Conservation (phyloP, 1,140 invertebrate species). For the Oryzaephilus surinamensis region DNA sequence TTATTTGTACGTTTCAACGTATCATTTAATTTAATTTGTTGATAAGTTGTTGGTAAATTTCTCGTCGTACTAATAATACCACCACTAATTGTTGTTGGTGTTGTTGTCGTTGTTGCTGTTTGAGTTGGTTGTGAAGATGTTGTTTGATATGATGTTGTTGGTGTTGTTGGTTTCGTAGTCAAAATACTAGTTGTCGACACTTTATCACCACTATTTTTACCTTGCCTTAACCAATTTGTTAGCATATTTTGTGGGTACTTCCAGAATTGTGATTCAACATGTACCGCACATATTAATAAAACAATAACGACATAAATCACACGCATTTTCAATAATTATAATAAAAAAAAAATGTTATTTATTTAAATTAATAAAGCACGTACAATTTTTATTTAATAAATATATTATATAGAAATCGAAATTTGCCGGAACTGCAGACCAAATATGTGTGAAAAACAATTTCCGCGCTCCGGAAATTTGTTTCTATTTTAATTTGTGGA, state of each 20-base stretch:
- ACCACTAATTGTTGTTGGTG: constrained; percentile 4
- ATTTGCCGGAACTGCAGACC: constrained; percentile 14
- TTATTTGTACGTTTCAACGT: constrained; percentile 1
- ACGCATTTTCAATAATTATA: too few relatives aligned
- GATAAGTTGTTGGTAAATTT: background rate
- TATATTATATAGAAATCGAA: constrained; percentile 1
- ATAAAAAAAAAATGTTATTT: too few relatives aligned
- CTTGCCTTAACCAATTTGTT: constrained; percentile 29
- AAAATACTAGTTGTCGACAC: constrained; percentile 6
- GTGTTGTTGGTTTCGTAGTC: constrained; percentile 6
- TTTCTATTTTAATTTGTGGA: background rate
- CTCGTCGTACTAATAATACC: constrained; percentile 5
- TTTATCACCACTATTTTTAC: constrained; percentile 15
- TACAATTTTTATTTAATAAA: too few relatives aligned
- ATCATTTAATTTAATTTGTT: background rate
- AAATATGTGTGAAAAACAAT: constrained; percentile 8
- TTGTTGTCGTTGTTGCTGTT: constrained; percentile 12
- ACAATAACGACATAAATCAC: constrained; percentile 20
- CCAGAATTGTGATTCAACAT: constrained; percentile 29
- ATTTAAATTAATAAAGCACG: too few relatives aligned
- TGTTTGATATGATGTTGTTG: constrained; percentile 9
- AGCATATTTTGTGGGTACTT: constrained; percentile 28
- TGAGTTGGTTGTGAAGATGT: constrained; percentile 5
- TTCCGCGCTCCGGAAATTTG: constrained; percentile 15
- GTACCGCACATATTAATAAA: constrained; percentile 15